Evolutionary conservation across 2,797 vertebrate species (phyloP).

Genomic region (Eospalax fontanierii): DNA sequence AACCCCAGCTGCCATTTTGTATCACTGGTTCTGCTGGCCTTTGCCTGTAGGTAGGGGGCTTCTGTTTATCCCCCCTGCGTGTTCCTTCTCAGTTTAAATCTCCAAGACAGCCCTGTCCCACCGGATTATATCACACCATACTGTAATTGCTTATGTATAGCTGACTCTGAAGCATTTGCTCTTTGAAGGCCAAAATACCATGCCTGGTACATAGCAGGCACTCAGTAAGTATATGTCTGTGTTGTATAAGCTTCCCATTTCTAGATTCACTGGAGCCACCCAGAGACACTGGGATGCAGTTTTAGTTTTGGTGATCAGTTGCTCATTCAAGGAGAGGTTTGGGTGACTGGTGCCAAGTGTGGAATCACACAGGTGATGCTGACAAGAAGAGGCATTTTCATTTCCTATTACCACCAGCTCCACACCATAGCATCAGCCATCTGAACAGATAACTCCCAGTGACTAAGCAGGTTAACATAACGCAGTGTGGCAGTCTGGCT

Average conservation of each 20-base stretch:
- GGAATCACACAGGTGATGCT: not conserved
- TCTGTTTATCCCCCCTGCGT: not conserved
- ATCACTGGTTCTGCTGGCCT: not conserved
- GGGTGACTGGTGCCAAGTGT: not conserved
- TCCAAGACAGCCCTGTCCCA: not conserved
- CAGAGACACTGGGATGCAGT: not conserved
- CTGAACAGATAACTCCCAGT: not conserved
- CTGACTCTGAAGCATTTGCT: not conserved
- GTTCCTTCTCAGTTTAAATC: not conserved
- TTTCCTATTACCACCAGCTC: conserved; percentile 49
- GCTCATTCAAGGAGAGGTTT: not conserved
- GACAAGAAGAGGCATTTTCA: conserved; percentile 62
- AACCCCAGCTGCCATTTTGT: not conserved
- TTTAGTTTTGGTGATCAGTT: not conserved
- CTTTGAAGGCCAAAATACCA: not conserved
- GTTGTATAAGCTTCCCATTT: not conserved
- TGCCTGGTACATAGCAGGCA: not conserved
- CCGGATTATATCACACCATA: not conserved
- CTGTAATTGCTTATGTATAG: not conserved
- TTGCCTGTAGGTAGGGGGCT: fast-evolving
- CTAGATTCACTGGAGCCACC: not conserved
- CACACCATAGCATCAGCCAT: fast-evolving
- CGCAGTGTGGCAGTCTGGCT: conserved; percentile 46
- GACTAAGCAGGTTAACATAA: conserved; percentile 62
- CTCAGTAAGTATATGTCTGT: not conserved